These are phyloP conservation scores for Hoplias malabaricus DNA, from an alignment of 2,113 vertebrate species.

Conservation along the genomic window DNA sequence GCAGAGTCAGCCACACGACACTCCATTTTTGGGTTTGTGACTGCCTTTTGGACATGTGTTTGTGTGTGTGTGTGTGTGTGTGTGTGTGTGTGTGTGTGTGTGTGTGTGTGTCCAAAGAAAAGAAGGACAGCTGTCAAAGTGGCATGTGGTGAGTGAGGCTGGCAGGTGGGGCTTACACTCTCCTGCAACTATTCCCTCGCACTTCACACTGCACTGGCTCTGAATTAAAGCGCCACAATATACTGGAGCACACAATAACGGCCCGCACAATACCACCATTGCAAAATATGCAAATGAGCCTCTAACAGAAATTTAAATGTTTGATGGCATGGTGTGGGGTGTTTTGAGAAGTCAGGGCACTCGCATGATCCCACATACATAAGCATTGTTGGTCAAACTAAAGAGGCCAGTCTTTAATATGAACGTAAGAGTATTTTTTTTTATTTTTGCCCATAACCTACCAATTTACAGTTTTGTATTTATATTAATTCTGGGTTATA, in stretches of 20 bases:
- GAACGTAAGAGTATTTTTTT: no score
- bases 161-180: slow-evolving; percentile 66
- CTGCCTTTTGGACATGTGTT: no score
- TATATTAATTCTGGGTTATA: no score
- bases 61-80: slow-evolving; percentile 6
- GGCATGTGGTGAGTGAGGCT: slow-evolving; percentile 61
- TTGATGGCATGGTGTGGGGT: no score
- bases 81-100: slow-evolving; percentile 57
- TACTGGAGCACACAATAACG: background rate
- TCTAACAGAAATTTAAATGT: background rate
- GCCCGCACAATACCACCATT: background rate
- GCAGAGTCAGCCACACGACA: background rate
- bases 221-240: background rate
- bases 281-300: background rate
- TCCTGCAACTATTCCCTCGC: slow-evolving; percentile 40
- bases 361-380: no score
- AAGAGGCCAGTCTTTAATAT: no score
- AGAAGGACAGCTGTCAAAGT: slow-evolving; percentile 74
- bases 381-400: no score
- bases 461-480: no score
- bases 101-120: slow-evolving; percentile 61
- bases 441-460: no score
- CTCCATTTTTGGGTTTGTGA: background rate
- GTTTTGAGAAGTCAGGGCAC: no score
- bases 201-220: background rate